Base-by-base conservation (phyloP, 2,797 vertebrate species). In the Brachyrhaphis roseni region DNA sequence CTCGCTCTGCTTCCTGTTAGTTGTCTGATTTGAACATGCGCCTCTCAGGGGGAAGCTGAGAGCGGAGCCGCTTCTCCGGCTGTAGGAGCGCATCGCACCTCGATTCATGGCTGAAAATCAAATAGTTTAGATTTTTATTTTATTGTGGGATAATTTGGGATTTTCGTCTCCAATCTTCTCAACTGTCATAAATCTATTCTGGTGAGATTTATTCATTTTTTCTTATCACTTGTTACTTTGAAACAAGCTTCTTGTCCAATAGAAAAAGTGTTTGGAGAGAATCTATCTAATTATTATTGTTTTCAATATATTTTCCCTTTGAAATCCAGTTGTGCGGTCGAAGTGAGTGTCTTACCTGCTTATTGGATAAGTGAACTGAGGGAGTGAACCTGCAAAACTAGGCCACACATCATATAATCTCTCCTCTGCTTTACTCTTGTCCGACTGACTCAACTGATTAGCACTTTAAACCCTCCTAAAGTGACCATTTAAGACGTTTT, bases 281-380 rank as follows among this genome's bases (percentile, higher is more conserved):
- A 53, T 72, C 8, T 28, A 64, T 2, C 11, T n/a, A 57, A 28
- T 28, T 57, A 4, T 57, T 53, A 5, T 5, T 8, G 23, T 31
- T 31, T 59, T 20, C 31, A 47, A 6, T 36, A 31, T 71, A 26
- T 76, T 23, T 55, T 72, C 13, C 51, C 43, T 53, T 7, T 64
- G 49, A 70, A 43, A 71, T 86, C 57, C 26, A 78, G 75, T 78
- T 78, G 76, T 82, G 47, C 39, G 28, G 46, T 51, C 51, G 47
- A 83, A 80, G 70, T 87, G 80, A 86, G 73, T 87, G 66, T 66
- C 55, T 66, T 72, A 76, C 71, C 59, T 86, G 72, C 75, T 92
- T 71, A 89, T 81, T 45, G 77, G 86, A 90, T 91, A 47, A 86
- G 77, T 55, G 51, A 46, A 53, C 72, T 23, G 39, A 66, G 59